Conservation (phyloP, 2,113 vertebrate genomes). For the Hemicordylus capensis region DNA sequence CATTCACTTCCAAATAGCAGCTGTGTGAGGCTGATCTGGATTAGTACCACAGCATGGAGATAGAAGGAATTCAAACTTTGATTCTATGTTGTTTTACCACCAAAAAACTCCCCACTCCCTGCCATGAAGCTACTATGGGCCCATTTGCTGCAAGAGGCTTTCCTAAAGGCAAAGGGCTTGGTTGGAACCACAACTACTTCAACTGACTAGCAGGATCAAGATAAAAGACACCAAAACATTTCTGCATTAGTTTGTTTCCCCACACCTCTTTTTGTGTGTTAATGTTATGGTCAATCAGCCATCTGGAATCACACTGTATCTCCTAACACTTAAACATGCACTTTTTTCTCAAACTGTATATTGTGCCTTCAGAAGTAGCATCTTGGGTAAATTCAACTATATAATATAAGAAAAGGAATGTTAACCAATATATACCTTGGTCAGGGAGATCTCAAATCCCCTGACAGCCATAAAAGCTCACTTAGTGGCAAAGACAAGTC, state of each 20-base stretch:
- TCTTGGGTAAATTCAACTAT: not conserved
- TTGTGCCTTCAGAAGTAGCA: not conserved
- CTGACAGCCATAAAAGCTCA: not conserved
- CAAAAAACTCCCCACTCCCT: no score
- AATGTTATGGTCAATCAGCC: not conserved
- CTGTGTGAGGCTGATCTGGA: no score
- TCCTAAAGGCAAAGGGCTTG: no score
- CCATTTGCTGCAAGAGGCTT: no score
- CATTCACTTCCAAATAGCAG: no score
- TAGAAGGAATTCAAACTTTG: no score
- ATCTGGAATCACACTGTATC: not conserved
- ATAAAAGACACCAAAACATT: not conserved
- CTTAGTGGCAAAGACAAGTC: not conserved
- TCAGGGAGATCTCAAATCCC: not conserved
- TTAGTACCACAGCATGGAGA: no score
- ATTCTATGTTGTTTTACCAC: no score
- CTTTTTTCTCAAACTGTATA: not conserved
- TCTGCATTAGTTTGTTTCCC: not conserved
- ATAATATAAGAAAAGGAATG: not conserved
- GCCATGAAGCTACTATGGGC: no score
- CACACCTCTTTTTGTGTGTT: not conserved
- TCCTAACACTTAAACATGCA: not conserved
- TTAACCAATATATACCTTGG: not conserved
- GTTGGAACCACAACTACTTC: not conserved
- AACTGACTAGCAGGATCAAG: not conserved